Percentiles rank a stretch among this genome's conserved stretches.
Conservation (phyloP, 2,797 vertebrate species). For the Passerculus sandwichensis region DNA sequence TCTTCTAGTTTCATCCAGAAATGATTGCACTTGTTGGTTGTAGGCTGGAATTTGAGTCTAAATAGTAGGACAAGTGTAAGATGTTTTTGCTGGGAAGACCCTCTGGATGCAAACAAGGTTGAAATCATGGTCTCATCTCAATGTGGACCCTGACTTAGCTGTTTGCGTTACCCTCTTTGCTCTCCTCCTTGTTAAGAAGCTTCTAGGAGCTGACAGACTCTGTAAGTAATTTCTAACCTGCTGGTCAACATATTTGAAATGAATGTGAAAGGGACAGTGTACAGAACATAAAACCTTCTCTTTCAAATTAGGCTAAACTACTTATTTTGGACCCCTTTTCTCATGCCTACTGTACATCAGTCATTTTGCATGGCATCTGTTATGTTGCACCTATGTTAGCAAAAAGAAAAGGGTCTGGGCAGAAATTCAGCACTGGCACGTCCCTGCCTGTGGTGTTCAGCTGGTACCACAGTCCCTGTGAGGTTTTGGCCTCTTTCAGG, state of each 20-base stretch:
- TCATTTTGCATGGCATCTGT: background rate
- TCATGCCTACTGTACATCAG: background rate
- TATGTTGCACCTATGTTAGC: background rate
- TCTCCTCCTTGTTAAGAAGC: background rate
- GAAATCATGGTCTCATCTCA: background rate
- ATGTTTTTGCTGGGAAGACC: background rate
- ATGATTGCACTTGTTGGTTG: background rate
- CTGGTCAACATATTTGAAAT: rapidly evolving
- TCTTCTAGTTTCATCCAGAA: background rate
- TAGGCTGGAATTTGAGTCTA: background rate
- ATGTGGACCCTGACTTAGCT: background rate
- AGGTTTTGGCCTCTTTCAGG: background rate
- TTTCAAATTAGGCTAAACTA: background rate
- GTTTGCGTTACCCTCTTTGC: background rate
- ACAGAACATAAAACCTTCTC: background rate
- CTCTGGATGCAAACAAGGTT: background rate
- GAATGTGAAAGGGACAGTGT: background rate
- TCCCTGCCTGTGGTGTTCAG: background rate
- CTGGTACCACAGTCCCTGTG: background rate
- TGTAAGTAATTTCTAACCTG: background rate
- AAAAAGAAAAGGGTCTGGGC: rapidly evolving
- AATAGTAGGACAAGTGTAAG: background rate
- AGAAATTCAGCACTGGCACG: background rate
- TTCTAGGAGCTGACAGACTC: background rate
- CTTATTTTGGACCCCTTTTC: background rate